Evolutionary conservation across 2,888 invertebrate species (phyloP).

Genomic region (Pteria penguin): DNA sequence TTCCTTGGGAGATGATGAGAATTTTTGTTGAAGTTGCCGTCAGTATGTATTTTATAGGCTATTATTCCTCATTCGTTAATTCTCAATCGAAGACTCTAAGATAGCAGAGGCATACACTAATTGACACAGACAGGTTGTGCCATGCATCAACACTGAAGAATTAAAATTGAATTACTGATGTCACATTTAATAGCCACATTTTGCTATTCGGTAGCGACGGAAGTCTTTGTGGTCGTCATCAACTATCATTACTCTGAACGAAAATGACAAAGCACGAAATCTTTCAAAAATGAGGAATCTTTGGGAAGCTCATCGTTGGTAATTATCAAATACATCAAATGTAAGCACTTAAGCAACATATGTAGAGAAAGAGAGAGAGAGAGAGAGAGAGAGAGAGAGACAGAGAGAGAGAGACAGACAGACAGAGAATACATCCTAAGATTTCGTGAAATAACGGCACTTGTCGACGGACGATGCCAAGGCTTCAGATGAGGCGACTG

Average conservation of each 20-base stretch:
- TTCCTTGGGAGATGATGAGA: neutral
- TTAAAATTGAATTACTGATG: constrained; percentile 48
- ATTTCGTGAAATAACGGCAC: too few relatives aligned
- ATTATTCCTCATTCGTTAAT: constrained; percentile 1
- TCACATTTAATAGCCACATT: constrained; percentile 32
- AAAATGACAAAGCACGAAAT: constrained; percentile 8
- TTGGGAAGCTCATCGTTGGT: too few relatives aligned
- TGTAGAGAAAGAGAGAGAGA: too few relatives aligned
- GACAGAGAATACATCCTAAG: too few relatives aligned
- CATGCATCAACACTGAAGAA: constrained; percentile 45
- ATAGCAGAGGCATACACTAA: constrained; percentile 12
- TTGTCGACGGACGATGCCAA: too few relatives aligned
- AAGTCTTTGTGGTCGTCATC: constrained; percentile 24
- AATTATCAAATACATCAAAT: too few relatives aligned
- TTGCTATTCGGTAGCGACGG: constrained; percentile 12
- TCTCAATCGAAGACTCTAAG: neutral
- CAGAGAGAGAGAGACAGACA: too few relatives aligned
- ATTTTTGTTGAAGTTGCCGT: neutral
- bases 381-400: too few relatives aligned
- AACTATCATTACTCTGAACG: constrained; percentile 4
- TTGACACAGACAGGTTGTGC: constrained; percentile 35
- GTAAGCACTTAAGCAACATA: too few relatives aligned
- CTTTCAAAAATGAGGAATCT: too few relatives aligned
- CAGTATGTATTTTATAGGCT: neutral
- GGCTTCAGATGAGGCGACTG: too few relatives aligned